Conservation (phyloP, 2,113 vertebrate species). For the Gymnarchus niloticus region DNA sequence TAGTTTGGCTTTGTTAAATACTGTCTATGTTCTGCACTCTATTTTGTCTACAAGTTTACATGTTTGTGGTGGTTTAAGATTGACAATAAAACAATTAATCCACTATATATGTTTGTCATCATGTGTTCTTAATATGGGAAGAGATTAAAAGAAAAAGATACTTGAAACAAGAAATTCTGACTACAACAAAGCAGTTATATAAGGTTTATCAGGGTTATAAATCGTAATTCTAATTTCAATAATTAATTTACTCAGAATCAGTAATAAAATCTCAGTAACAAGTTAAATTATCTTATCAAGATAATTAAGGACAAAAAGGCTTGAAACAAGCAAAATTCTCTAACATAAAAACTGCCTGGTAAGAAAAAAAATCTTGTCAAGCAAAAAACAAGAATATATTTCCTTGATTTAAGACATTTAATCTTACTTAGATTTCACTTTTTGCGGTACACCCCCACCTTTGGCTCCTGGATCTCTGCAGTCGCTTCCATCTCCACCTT, state of each 20-base stretch:
- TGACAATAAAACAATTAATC: too few relatives aligned
- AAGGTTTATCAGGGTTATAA: background rate
- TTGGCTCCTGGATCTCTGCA: too few relatives aligned
- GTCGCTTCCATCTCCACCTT: too few relatives aligned
- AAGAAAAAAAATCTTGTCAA: conserved; percentile 22
- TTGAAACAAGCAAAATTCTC: conserved; percentile 20
- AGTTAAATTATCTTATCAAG: conserved; percentile 17
- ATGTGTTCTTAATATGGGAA: too few relatives aligned
- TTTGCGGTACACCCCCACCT: background rate
- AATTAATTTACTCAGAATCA: conserved; percentile 2
- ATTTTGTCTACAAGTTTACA: too few relatives aligned
- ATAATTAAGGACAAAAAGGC: conserved; percentile 27
- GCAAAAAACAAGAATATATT: conserved; percentile 6
- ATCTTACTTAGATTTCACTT: conserved; percentile 17
- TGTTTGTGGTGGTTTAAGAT: too few relatives aligned
- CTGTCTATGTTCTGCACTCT: too few relatives aligned
- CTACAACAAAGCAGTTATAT: too few relatives aligned
- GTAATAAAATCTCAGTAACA: conserved; percentile 22
- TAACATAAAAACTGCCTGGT: conserved; percentile 17
- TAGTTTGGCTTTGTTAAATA: too few relatives aligned
- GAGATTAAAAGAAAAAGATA: too few relatives aligned
- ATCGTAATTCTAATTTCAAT: background rate
- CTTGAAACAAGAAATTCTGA: too few relatives aligned
- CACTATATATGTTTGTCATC: too few relatives aligned
- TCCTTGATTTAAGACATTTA: conserved; percentile 9